These are phyloP conservation scores for Eulemur albifrons DNA, from an alignment of 2,797 vertebrate species.

Conservation along the genomic window DNA sequence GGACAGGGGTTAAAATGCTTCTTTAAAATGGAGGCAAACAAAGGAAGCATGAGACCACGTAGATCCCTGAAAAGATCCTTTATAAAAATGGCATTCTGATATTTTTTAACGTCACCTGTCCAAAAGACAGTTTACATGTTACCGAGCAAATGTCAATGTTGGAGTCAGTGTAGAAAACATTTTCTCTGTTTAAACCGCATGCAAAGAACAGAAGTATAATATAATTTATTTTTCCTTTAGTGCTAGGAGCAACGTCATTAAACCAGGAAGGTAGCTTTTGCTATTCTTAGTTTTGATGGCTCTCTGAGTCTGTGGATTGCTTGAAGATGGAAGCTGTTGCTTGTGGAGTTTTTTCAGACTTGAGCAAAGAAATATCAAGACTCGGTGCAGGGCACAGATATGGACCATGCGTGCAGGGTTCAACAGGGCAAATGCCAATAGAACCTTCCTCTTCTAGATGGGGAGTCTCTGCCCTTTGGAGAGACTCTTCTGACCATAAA, in stretches of 20 bases:
- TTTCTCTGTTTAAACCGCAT: conserved; percentile 13
- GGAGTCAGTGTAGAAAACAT: background rate
- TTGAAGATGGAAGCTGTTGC: conserved; percentile 50
- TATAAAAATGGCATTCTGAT: conserved; percentile 74
- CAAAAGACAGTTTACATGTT: background rate
- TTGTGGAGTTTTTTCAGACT: conserved; percentile 42
- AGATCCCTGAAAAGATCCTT: conserved; percentile 62
- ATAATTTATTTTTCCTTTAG: background rate
- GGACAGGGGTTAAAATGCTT: background rate
- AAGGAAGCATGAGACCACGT: conserved; percentile 2
- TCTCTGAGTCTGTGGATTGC: conserved; percentile 50
- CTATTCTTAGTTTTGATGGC: conserved; percentile 40
- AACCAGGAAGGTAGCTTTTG: conserved; percentile 40
- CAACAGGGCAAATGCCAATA: background rate
- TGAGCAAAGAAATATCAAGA: background rate
- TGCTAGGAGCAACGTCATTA: background rate
- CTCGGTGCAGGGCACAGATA: background rate
- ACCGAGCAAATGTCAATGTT: background rate
- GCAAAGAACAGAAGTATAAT: conserved; percentile 20
- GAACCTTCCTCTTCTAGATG: background rate
- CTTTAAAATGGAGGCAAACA: conserved; percentile 33
- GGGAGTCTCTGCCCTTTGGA: background rate
- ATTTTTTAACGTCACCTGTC: conserved; percentile 55
- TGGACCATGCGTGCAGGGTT: background rate
- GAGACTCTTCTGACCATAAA: background rate